These are phyloP conservation scores for Benthochromis sp. DNA, from an alignment of 2,113 vertebrate species.

Conservation along the genomic window DNA sequence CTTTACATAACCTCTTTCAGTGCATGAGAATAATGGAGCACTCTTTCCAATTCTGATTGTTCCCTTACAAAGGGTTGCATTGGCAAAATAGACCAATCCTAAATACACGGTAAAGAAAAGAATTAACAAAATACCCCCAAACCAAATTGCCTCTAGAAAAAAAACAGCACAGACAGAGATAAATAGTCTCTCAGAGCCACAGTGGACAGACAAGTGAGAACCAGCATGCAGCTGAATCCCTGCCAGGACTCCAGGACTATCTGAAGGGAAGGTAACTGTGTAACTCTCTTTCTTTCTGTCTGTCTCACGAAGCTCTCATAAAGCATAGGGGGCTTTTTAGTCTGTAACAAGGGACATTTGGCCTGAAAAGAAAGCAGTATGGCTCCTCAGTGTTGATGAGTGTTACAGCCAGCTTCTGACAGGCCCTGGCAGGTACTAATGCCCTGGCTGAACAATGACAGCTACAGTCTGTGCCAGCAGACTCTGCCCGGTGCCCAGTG, in stretches of 20 bases:
- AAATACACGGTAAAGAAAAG: background rate
- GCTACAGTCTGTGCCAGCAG: constrained; percentile 47
- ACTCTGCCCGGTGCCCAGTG: constrained; percentile 30
- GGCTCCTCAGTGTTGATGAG: constrained; percentile 46
- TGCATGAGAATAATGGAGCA: background rate
- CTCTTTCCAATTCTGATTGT: background rate
- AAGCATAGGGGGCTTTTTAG: constrained; percentile 42
- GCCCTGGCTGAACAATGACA: constrained; percentile 42
- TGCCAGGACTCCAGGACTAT: constrained; percentile 13
- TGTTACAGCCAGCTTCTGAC: constrained; percentile 53
- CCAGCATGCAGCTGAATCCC: background rate
- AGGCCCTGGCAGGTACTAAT: constrained; percentile 59
- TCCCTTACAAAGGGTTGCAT: background rate
- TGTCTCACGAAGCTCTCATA: constrained; percentile 43
- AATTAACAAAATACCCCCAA: background rate
- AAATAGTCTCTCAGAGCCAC: constrained; percentile 45
- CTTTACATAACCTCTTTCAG: background rate
- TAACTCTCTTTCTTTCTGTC: constrained; percentile 4
- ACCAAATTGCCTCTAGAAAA: background rate
- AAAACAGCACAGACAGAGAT: constrained; percentile 9
- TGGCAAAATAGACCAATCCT: background rate
- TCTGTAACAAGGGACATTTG: constrained; percentile 37
- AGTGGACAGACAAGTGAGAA: constrained; percentile 13
- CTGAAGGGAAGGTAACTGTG: constrained; percentile 29
- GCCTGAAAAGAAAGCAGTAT: constrained; percentile 56